phyloP scores from a whole-genome alignment of 2,113 vertebrate genomes.

The Saccopteryx bilineata region DNA sequence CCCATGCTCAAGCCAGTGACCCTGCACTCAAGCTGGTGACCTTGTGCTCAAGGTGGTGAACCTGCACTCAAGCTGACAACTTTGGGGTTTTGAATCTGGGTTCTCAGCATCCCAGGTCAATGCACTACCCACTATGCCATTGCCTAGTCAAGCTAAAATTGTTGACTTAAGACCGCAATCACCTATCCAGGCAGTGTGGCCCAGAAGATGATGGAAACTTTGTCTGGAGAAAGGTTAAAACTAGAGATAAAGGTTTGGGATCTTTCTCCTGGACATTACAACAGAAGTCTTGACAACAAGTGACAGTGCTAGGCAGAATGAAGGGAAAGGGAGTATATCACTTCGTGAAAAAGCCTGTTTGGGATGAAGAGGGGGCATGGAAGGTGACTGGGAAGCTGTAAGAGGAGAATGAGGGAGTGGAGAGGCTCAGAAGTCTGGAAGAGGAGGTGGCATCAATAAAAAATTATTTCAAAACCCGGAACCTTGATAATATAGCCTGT shows the following conservation, averaged over 20 bases:
- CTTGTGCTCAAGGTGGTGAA: too few relatives aligned
- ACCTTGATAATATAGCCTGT: background rate
- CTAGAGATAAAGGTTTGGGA: background rate
- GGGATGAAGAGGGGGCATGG: background rate
- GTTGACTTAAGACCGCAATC: background rate
- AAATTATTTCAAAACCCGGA: background rate
- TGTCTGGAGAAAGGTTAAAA: background rate
- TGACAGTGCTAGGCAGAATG: background rate
- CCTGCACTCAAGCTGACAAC: too few relatives aligned
- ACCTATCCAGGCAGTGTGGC: background rate
- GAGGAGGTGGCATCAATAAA: background rate
- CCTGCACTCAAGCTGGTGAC: too few relatives aligned
- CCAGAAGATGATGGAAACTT: background rate
- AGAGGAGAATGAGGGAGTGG: background rate
- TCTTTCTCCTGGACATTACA: background rate
- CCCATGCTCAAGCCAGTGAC: too few relatives aligned
- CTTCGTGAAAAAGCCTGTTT: background rate
- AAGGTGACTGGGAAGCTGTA: background rate
- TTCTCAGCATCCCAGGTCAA: too few relatives aligned
- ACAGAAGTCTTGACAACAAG: background rate
- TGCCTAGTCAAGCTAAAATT: background rate
- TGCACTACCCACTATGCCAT: too few relatives aligned
- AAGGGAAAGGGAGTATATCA: background rate
- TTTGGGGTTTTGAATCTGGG: too few relatives aligned
- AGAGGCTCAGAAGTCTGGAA: background rate